Base-by-base conservation (phyloP, 2,797 vertebrate genomes). In the Eulemur rubriventer region DNA sequence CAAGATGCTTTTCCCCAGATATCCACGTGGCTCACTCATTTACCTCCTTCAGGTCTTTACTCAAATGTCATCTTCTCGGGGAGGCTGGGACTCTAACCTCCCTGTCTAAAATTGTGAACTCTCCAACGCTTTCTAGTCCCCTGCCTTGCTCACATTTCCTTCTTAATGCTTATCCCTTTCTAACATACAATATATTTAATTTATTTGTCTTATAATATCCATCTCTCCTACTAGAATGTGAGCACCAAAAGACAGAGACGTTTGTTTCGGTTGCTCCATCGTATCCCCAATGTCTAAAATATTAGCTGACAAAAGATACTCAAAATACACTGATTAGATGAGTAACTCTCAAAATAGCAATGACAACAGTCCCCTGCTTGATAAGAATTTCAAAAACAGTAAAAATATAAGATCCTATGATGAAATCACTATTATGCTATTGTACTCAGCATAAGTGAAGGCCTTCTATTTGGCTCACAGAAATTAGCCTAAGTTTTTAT, bases 321-420 rank as follows among this genome's bases (percentile, higher is more conserved):
- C 35, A 86, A 79, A 82, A 65, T 78, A 78, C 13, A 73, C 0
- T 48, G 33, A 87, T 46, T 48, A 94, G 59, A 61, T 79, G 16
- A 96, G 48, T 30, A 10, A 75, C 18, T 79, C 24, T 80, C 52
- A 89, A 95, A 87, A 76, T 67, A 73, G 28, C 65, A 93, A 24
- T 4, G 30, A 94, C 24, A 94, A 57, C 4, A 86, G 59, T 48
- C 73, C 18, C 35, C 50, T 91, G 13, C 33, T 9, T 81, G 67
- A 82, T 41, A 24, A 73, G 38, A 95, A 95, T 81, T 78, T 91
- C 61, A 85, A 89, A 82, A 38, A 86, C 46, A 86, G 93, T 30
- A 63, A 89, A 90, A 93, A 63, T 48, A 38, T 6, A 79, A 86
- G 33, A 43, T 30, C 70, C 57, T 79, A 8, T 26, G 24, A 69